phyloP scores from a whole-genome alignment of 2,113 vertebrate species.

The Melanerpes formicivorus region DNA sequence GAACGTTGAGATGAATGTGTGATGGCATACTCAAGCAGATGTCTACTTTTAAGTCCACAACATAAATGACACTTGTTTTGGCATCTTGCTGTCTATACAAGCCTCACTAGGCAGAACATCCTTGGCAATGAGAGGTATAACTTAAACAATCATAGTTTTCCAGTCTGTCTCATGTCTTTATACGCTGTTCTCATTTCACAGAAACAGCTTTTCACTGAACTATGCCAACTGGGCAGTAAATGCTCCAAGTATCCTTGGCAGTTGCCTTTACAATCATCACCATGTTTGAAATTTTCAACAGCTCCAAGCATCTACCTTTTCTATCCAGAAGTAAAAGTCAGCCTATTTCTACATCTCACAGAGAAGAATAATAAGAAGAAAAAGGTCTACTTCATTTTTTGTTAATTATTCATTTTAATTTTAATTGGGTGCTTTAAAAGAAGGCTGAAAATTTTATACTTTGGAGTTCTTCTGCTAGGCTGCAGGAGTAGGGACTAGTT shows the following conservation, averaged over 20 bases:
- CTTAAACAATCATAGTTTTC: neutral
- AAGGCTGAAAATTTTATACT: neutral
- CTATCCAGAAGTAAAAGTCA: neutral
- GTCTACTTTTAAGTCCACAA: neutral
- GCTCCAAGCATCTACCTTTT: neutral
- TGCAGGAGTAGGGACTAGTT: neutral
- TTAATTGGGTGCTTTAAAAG: neutral
- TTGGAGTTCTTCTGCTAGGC: neutral
- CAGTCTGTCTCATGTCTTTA: neutral
- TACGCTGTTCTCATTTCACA: neutral
- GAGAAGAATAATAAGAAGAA: neutral
- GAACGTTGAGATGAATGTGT: neutral
- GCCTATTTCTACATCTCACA: neutral
- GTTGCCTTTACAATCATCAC: neutral
- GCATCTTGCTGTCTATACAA: neutral
- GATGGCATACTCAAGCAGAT: neutral
- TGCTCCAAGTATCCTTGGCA: neutral
- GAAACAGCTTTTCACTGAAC: neutral
- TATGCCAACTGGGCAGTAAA: neutral
- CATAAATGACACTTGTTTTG: neutral
- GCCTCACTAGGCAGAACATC: neutral
- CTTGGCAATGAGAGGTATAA: neutral
- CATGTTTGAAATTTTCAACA: neutral
- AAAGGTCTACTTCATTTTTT: neutral
- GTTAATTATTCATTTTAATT: slow-evolving; percentile 12